A percentile compares a stretch with the other conserved stretches of the same genome.
These are phyloP conservation scores for Macroramphosus scolopax DNA, from an alignment of 2,797 vertebrate species.

Conservation along the genomic window DNA sequence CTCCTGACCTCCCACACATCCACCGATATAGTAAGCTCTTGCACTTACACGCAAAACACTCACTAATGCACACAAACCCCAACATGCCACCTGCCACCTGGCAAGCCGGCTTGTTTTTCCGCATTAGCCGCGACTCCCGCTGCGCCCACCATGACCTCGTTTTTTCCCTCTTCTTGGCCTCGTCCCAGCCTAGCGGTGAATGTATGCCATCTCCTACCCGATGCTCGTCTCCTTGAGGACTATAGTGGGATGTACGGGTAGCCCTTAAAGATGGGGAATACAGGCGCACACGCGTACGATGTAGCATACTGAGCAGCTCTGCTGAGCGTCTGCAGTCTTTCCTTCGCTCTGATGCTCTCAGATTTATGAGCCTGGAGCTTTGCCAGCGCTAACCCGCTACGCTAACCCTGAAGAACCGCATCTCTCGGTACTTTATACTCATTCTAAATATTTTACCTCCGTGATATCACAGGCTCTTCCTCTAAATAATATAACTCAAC, in stretches of 20 bases:
- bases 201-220: slow-evolving; percentile 27
- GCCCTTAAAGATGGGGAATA: slow-evolving; percentile 6
- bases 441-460: slow-evolving; percentile 6
- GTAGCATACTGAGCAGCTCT: slow-evolving; percentile 19
- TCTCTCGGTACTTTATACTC: slow-evolving; percentile 4
- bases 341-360: slow-evolving; percentile 45
- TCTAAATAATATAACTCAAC: neutral
- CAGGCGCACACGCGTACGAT: slow-evolving; percentile 14
- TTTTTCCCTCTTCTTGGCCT: slow-evolving; percentile 27
- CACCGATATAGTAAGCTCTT: slow-evolving; percentile 30
- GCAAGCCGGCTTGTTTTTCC: slow-evolving; percentile 40
- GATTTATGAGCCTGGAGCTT: slow-evolving; percentile 52
- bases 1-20: slow-evolving; percentile 33
- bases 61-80: slow-evolving; percentile 33
- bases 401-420: slow-evolving; percentile 7
- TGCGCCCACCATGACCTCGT: slow-evolving; percentile 27
- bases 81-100: slow-evolving; percentile 43
- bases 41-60: slow-evolving; percentile 38
- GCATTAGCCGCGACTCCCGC: slow-evolving; percentile 14
- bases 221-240: slow-evolving; percentile 13
- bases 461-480: neutral
- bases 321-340: slow-evolving; percentile 42
- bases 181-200: slow-evolving; percentile 30
- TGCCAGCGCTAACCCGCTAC: slow-evolving; percentile 13
- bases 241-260: slow-evolving; percentile 10